Base-by-base conservation (phyloP, 2,797 vertebrate genomes). In the Pelodytes ibericus region DNA sequence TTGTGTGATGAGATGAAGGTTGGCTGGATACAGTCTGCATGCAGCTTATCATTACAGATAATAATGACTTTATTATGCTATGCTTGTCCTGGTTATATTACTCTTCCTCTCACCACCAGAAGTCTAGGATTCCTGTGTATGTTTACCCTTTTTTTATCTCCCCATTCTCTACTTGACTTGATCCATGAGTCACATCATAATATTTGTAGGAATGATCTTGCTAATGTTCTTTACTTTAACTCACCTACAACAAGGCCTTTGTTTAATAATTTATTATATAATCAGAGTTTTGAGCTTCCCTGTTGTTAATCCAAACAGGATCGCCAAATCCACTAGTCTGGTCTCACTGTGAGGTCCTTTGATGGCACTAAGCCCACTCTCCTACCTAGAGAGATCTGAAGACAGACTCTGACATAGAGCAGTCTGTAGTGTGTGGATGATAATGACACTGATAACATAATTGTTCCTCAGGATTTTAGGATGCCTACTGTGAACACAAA, bases 341-440 rank as follows among this genome's bases (percentile, higher is more conserved):
- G 66, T 36, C 66, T 44, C 66, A 20, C 41, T 79, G 71, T 79
- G 58, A 47, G 77, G 64, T 68, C 7, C 31, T 53, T 63, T 79
- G 57, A 73, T 74, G 64, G 59, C 47, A 63, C 20, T 31, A 18
- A 29, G 27, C 58, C 26, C 27, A 69, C 41, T 73, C 15, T 67
- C 44, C 47, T 33, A 33, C 68, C 51, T 71, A 69, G 57, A 41
- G 64, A 74, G 71, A 63, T 47, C 44, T 44, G 58, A 73, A 44
- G 51, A 47, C 13, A 31, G 36, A 18, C 31, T 41, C 63, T n/a
- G 53, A 24, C 11, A 18, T 62, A 61, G 33, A 31, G 11, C 29
- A 20, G 56, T 73, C 63, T 68, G 15, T n/a, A 56, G 27, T 59
- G 8, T 29, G 33, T 3, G n/a, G 27, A 26, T 58, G 26, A 51